A percentile compares a stretch with the other conserved stretches of the same genome.
These are phyloP conservation scores for Corvus moneduloides DNA, from an alignment of 2,113 vertebrate species.

Conservation along the genomic window DNA sequence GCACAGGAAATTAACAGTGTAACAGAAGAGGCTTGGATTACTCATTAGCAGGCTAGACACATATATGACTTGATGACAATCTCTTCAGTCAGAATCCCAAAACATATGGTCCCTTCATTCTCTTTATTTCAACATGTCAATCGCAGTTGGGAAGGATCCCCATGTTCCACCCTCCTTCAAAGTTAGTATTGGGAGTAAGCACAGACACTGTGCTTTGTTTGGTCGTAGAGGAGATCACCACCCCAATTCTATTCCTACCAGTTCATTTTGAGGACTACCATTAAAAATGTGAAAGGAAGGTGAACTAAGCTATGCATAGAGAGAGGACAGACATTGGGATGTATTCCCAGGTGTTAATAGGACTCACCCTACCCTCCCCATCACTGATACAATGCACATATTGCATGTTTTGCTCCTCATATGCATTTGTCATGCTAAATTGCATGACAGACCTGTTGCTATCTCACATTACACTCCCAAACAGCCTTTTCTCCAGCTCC, in stretches of 20 bases:
- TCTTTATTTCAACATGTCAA: background rate
- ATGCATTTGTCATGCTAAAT: background rate
- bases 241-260: background rate
- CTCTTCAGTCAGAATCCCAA: background rate
- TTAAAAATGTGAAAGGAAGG: background rate
- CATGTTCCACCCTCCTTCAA: background rate
- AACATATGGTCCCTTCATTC: background rate
- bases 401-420: background rate
- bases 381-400: background rate
- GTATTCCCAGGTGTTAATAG: background rate
- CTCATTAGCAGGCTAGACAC: background rate
- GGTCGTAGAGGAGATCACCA: background rate
- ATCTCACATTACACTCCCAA: background rate
- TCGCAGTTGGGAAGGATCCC: background rate
- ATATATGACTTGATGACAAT: background rate
- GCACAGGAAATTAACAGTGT: background rate
- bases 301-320: background rate
- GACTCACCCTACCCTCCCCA: background rate
- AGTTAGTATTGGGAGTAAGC: background rate
- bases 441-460: background rate
- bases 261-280: background rate
- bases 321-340: background rate
- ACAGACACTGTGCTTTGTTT: background rate
- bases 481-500: background rate
- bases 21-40: background rate